Percentiles rank a stretch among this genome's conserved stretches.
These are phyloP conservation scores for Petrolisthes manimaculis DNA, from an alignment of 2,888 invertebrate genomes.

Conservation along the genomic window DNA sequence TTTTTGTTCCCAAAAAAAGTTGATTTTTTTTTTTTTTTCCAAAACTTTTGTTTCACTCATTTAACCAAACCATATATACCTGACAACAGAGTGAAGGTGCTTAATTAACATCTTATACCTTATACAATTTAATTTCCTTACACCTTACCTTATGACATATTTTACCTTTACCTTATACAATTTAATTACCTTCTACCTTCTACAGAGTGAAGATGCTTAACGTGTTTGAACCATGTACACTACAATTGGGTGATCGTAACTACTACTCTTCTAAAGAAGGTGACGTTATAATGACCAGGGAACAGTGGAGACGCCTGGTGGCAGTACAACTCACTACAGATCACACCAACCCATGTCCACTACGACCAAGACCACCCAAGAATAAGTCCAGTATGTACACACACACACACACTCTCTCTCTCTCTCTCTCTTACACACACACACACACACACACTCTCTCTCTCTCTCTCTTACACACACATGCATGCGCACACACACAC, in stretches of 20 bases:
- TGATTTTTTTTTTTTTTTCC: too few relatives aligned
- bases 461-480: too few relatives aligned
- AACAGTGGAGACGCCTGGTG: slow-evolving; percentile 77
- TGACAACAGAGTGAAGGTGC: background rate
- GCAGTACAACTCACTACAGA: slow-evolving; percentile 49
- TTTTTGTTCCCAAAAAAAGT: too few relatives aligned
- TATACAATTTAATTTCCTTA: background rate
- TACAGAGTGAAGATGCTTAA: slow-evolving; percentile 83
- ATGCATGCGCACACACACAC: too few relatives aligned
- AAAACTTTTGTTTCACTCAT: too few relatives aligned
- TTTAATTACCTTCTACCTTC: background rate
- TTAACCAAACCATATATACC: background rate
- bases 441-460: too few relatives aligned
- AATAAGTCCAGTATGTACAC: too few relatives aligned
- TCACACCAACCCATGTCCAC: slow-evolving; percentile 61
- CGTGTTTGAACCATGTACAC: slow-evolving; percentile 86
- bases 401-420: too few relatives aligned
- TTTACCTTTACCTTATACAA: background rate
- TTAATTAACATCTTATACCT: background rate
- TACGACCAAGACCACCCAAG: slow-evolving; percentile 57
- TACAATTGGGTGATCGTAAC: slow-evolving; percentile 90
- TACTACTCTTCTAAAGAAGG: slow-evolving; percentile 82
- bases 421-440: too few relatives aligned
- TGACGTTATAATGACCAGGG: slow-evolving; percentile 82
- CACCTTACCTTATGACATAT: background rate